Evolutionary conservation across 1,140 invertebrate species (phyloP).

Genomic region (Argopecten irradians): DNA sequence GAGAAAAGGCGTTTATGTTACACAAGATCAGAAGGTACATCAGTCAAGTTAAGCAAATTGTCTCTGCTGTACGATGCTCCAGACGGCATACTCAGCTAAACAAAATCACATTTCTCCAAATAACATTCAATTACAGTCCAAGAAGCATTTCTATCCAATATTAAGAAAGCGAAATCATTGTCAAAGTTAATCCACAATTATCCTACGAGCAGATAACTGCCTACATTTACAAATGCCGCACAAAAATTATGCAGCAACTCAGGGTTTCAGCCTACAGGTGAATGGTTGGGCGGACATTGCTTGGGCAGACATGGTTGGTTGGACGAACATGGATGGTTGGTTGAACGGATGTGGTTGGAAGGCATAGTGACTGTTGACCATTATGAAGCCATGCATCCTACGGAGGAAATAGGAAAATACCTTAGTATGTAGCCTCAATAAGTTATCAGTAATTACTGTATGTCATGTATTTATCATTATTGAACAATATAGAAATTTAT

Average conservation of each 20-base stretch:
- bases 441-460: too few species aligned
- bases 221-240: neutral
- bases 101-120: neutral
- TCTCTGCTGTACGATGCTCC: neutral
- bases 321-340: neutral
- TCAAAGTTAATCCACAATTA: neutral
- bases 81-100: neutral
- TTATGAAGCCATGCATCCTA: constrained; percentile 20
- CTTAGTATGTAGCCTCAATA: too few species aligned
- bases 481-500: too few species aligned
- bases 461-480: too few species aligned
- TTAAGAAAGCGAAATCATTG: neutral
- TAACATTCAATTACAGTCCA: neutral
- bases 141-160: neutral
- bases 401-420: neutral
- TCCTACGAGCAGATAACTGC: neutral
- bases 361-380: neutral
- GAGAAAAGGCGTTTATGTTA: too few species aligned
- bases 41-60: too few species aligned
- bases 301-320: neutral
- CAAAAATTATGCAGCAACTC: neutral
- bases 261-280: neutral
- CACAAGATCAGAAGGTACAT: too few species aligned
- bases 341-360: constrained; percentile 6
- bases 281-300: neutral